A percentile compares a stretch with the other conserved stretches of the same genome.
Evolutionary conservation across 1,140 invertebrate species (phyloP).

Genomic region (Andricus grossulariae): DNA sequence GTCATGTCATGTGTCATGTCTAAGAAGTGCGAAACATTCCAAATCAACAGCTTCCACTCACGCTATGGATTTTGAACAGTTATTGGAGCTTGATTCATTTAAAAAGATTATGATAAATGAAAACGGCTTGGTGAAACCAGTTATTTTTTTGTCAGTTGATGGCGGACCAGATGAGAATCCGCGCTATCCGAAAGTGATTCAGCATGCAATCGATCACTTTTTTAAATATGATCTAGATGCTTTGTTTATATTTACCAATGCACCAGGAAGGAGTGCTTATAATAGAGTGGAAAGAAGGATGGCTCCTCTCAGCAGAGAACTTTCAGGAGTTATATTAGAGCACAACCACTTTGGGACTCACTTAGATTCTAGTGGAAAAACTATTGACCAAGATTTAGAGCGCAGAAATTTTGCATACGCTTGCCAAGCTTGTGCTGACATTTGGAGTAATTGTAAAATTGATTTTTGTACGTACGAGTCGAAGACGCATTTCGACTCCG

Average conservation of each 20-base stretch:
- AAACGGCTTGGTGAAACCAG: background rate
- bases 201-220: constrained; percentile 51
- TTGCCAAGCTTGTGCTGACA: no score
- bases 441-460: no score
- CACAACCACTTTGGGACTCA: no score
- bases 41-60: no score
- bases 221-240: constrained; percentile 37
- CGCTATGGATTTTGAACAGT: no score
- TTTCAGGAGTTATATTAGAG: constrained; percentile 63
- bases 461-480: no score
- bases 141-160: constrained; percentile 65
- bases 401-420: constrained; percentile 50
- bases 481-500: no score
- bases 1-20: no score
- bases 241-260: constrained; percentile 56
- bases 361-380: no score
- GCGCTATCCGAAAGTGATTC: constrained; percentile 64
- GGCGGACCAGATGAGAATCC: no score
- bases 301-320: constrained; percentile 59
- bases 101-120: background rate
- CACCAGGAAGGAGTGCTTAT: constrained; percentile 55
- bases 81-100: no score
- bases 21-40: no score
- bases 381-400: constrained; percentile 66
- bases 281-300: constrained; percentile 55